phyloP scores from a whole-genome alignment of 2,113 vertebrate genomes.

The Gorsachius goisagi region DNA sequence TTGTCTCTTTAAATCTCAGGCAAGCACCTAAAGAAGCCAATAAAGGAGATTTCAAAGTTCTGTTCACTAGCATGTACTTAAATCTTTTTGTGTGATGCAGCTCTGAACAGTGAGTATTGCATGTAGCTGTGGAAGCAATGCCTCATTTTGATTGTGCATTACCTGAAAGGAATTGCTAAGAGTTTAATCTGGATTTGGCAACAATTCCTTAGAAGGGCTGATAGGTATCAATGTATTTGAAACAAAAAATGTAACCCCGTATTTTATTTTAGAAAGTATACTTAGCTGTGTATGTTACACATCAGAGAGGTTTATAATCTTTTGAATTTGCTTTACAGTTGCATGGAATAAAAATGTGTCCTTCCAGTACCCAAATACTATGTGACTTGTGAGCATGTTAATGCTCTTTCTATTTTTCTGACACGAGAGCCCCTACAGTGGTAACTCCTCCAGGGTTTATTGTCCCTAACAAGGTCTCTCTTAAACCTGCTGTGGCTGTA shows the following conservation, averaged over 20 bases:
- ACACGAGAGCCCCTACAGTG: neutral
- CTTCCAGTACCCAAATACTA: neutral
- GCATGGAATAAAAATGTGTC: neutral
- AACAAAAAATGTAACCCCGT: neutral
- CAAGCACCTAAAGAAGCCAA: neutral
- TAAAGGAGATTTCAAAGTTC: neutral
- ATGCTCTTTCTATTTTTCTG: neutral
- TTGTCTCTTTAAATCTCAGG: constrained; percentile 22
- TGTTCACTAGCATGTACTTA: neutral
- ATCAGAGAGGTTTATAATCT: neutral
- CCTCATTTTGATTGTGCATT: neutral
- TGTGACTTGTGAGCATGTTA: neutral
- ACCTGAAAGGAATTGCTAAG: neutral
- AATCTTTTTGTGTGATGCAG: neutral
- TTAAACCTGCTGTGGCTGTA: neutral
- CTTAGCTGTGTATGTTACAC: neutral
- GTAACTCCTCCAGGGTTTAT: neutral
- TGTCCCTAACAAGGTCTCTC: neutral
- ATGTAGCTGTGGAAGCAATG: neutral
- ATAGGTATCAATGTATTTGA: neutral
- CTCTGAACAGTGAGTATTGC: neutral
- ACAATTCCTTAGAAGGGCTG: neutral
- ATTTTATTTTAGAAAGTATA: neutral
- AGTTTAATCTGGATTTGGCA: neutral
- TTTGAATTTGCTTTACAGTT: neutral